phyloP scores from a whole-genome alignment of 2,888 invertebrate species.

The Eristalis pertinax region DNA sequence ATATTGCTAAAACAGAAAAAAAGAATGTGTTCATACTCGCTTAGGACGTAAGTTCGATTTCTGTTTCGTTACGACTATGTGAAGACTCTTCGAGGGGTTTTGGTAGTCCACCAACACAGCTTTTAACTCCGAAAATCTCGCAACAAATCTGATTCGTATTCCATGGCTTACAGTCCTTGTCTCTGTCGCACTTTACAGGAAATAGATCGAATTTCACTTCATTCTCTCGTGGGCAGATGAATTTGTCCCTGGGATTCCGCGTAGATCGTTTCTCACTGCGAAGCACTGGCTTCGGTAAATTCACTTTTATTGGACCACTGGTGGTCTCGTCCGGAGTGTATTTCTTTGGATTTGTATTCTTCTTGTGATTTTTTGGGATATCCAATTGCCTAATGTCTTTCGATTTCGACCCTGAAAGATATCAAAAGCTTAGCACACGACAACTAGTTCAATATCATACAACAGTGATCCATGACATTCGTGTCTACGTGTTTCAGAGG shows the following conservation, averaged over 20 bases:
- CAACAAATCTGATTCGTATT: constrained; percentile 80
- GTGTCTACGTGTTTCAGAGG: constrained; percentile 29
- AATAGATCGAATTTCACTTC: constrained; percentile 81
- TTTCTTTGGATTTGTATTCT: constrained; percentile 56
- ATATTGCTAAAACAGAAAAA: constrained; percentile 82
- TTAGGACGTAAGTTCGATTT: too few relatives aligned
- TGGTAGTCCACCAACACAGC: constrained; percentile 84
- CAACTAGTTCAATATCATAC: constrained; percentile 25
- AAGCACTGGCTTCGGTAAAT: constrained; percentile 38
- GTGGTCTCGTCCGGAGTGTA: constrained; percentile 48
- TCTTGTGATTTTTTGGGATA: constrained; percentile 42
- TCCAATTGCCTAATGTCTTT: constrained; percentile 43
- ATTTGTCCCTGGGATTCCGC: constrained; percentile 75
- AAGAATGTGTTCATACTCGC: neutral
- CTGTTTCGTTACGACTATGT: constrained; percentile 77
- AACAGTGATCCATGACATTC: constrained; percentile 28
- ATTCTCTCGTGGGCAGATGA: constrained; percentile 81
- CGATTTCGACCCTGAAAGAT: constrained; percentile 37
- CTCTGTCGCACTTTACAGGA: constrained; percentile 79
- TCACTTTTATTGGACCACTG: constrained; percentile 50
- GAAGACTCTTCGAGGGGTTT: constrained; percentile 82
- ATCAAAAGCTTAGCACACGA: neutral
- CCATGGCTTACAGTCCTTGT: constrained; percentile 79
- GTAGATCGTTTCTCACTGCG: constrained; percentile 34
- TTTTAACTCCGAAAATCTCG: constrained; percentile 81